Evolutionary conservation across 2,888 invertebrate genomes (phyloP), one percentile per base, ranked within the genome.

Genomic region (Merodon equestris): DNA sequence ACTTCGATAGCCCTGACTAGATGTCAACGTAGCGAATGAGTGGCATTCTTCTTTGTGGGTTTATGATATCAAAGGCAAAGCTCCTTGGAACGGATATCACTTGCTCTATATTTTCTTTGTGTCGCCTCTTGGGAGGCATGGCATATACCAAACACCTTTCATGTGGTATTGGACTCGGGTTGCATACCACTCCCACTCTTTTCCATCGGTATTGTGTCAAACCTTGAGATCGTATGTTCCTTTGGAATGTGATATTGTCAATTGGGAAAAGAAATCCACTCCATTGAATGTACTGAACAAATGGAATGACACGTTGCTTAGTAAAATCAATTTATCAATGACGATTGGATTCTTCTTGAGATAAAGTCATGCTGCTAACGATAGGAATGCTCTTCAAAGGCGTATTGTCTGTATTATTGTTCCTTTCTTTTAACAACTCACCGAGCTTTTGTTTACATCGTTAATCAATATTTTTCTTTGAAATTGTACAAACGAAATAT

Each of bases 201-300:
- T 17, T 67, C 48, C 48, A 50, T 36, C 15, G 58, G 44, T 19
- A 36, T 36, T 14, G 42, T 44, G 38, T 58, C 67, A 51, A 58
- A 57, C 58, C 68, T 68, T 68, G 58, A 53, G 53, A 10, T 53
- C 19, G 3, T 27, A 34, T 34, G 45, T 58, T 58, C 53, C 58
- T 68, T 45, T 50, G 68, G 51, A 68, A 68, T 68, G 9, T 36
- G 68, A 68, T 68, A 68, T 58, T 45, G 51, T 45, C 36, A 53
- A 58, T 68, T 58, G 53, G 13, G 34, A 13, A 36, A 15, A 18
- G 36, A 2, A 57, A 40, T 48, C 48, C n/a, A 15, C 66, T 40
- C 34, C 17, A 13, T n/a, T 19, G 15, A 10, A 19, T 42, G 42
- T 53, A 45, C 15, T n/a, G 17, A 68, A 68, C 19, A 58, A 68